These are phyloP conservation scores for Drosophila repleta DNA, from an alignment of 1,140 invertebrate species.

Conservation along the genomic window DNA sequence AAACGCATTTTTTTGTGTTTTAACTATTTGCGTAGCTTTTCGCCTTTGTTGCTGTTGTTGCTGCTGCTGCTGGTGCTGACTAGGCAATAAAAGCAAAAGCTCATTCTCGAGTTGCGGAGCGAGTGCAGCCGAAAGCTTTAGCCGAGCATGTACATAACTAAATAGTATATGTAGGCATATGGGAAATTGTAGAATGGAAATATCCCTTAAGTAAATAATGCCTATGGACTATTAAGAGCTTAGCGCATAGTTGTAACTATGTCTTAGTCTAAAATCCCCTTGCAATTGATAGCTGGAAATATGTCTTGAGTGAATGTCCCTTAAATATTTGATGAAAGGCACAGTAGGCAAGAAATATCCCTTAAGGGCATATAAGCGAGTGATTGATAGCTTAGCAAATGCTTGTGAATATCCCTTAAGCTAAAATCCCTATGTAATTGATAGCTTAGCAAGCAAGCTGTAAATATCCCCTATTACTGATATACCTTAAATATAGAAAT, in stretches of 20 bases:
- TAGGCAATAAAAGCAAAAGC: constrained; percentile 30
- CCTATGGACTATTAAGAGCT: no score
- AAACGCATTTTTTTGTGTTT: constrained; percentile 57
- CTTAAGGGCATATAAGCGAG: not conserved
- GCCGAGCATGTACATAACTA: constrained; percentile 17
- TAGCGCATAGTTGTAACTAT: no score
- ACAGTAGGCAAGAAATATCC: not conserved
- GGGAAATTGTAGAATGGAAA: not conserved
- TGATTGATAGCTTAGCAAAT: no score
- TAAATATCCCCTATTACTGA: no score
- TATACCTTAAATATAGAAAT: no score
- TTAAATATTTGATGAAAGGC: no score
- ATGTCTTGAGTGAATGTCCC: no score
- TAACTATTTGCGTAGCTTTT: constrained; percentile 54
- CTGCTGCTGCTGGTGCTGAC: constrained; percentile 3
- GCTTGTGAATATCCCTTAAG: no score
- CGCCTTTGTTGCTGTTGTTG: constrained; percentile 5
- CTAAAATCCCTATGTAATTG: no score
- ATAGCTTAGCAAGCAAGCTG: no score
- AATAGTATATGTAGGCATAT: not conserved
- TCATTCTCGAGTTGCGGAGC: constrained; percentile 19
- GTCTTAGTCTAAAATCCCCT: no score
- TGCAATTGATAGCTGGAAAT: no score
- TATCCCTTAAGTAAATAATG: not conserved
- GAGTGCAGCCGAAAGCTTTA: constrained; percentile 42